Conservation (phyloP, 2,888 invertebrate genomes). For the Alitta virens region DNA sequence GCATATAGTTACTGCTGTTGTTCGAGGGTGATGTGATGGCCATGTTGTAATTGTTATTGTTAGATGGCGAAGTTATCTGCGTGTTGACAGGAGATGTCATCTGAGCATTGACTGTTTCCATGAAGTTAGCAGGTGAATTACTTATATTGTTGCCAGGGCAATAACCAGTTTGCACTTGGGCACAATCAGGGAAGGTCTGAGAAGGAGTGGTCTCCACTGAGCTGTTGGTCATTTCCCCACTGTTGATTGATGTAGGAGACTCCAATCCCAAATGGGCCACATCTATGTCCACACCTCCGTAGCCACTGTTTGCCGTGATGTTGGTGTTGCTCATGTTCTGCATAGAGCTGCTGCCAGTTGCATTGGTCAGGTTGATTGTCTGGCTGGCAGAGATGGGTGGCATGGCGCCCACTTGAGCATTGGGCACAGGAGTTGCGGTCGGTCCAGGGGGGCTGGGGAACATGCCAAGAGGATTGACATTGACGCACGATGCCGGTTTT, state of each 20-base stretch:
- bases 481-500: neutral
- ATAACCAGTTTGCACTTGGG: conserved; percentile 35
- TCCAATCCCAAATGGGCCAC: conserved; percentile 78
- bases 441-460: neutral
- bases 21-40: conserved; percentile 19
- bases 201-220: conserved; percentile 62
- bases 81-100: conserved; percentile 22
- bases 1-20: conserved; percentile 12
- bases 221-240: conserved; percentile 74
- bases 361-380: no score
- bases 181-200: conserved; percentile 54
- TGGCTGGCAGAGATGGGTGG: neutral
- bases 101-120: conserved; percentile 27
- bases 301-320: neutral
- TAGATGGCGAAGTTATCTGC: conserved; percentile 18
- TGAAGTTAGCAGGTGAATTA: conserved; percentile 25
- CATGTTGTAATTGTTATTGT: conserved; percentile 27
- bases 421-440: neutral
- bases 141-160: conserved; percentile 20
- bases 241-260: conserved; percentile 80
- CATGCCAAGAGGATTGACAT: neutral
- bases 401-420: neutral
- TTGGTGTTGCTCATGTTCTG: neutral
- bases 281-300: conserved; percentile 21
- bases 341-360: no score